Percentiles rank a stretch among this genome's conserved stretches.
These are phyloP conservation scores for Parotocinclus haroldoi DNA, from an alignment of 2,797 vertebrate species.

Conservation along the genomic window DNA sequence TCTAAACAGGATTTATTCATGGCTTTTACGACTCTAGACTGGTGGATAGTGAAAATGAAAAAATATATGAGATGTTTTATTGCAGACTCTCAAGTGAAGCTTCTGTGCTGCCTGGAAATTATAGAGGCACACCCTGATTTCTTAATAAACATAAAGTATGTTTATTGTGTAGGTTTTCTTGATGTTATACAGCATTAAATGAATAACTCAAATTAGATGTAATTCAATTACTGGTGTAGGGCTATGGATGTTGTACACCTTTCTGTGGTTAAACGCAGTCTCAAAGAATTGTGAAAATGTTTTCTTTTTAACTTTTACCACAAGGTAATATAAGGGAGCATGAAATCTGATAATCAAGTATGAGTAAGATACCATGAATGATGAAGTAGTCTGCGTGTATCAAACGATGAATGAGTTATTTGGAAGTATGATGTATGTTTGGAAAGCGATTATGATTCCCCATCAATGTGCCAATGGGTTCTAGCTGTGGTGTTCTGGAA, in stretches of 20 bases:
- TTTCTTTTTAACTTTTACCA: too few species aligned
- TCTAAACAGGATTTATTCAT: conserved; percentile 5
- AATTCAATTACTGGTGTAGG: too few species aligned
- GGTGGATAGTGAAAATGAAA: not conserved
- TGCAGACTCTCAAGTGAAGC: not conserved
- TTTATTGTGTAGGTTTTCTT: not conserved
- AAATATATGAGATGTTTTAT: not conserved
- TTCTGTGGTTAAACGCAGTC: too few species aligned
- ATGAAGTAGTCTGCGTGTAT: not conserved
- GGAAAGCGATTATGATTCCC: conserved; percentile 44
- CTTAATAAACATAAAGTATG: conserved; percentile 2
- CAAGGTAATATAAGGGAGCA: too few species aligned
- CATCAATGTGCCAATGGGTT: conserved; percentile 11
- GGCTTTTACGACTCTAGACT: not conserved
- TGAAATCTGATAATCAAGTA: too few species aligned
- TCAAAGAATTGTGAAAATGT: too few species aligned
- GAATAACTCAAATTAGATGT: too few species aligned
- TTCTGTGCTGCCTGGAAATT: conserved; percentile 1
- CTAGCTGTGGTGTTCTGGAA: conserved; percentile 22
- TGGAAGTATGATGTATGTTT: not conserved
- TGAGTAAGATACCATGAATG: not conserved
- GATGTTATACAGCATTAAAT: too few species aligned
- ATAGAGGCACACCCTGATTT: conserved; percentile 1
- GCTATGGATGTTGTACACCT: too few species aligned
- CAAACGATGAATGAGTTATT: not conserved